Base-by-base conservation (phyloP, 1,140 invertebrate genomes). In the Hermetia illucens region DNA sequence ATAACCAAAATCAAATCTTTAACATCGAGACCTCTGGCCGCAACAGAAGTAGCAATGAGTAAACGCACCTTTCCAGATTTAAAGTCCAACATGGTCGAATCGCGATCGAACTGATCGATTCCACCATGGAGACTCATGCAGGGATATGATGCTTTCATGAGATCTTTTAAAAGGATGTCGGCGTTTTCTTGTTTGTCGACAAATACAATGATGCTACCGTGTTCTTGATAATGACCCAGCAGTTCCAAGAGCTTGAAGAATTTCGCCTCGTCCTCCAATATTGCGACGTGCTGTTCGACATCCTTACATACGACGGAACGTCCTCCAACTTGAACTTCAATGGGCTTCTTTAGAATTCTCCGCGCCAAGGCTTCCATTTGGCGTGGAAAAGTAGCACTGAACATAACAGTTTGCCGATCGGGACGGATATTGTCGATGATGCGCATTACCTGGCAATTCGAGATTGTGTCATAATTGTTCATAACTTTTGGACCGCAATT, bases 101-200 rank as follows among this genome's bases (percentile, higher is more conserved):
- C 95, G 45, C 96, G 71, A 66, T 99, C 95, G 62, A 93, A 96
- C 64, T 99, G 96, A 68, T 99, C 96, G 50, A 99, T 97, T 45
- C 70, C 96, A 33, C 96, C 96, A 58, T 99, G 96, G 16, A 99
- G 70, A 19, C 93, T 90, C 75, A 97, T 82, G 56, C 93, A 98
- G 15, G 79, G 76, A 48, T 98, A 96, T 0, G 89, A 90, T 1
- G 92, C 90, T 58, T 90, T 95, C 82, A 98, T 90, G 1, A 99
- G 68, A 53, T 98, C 89, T 57, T 93, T 92, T 19, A 97, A 65
- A 4, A 98, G 61, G 13, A 85, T 87, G 56, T 98, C 95, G 0
- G 93, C 85, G 61, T 93, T 87, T 59, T 98, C 95, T 64, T 99
- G 96, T 53, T 98, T 98, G 52, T 99, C 95, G 1, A 98, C 96